Conservation (phyloP, 2,888 invertebrate species). For the Drosophila aldrichi region DNA sequence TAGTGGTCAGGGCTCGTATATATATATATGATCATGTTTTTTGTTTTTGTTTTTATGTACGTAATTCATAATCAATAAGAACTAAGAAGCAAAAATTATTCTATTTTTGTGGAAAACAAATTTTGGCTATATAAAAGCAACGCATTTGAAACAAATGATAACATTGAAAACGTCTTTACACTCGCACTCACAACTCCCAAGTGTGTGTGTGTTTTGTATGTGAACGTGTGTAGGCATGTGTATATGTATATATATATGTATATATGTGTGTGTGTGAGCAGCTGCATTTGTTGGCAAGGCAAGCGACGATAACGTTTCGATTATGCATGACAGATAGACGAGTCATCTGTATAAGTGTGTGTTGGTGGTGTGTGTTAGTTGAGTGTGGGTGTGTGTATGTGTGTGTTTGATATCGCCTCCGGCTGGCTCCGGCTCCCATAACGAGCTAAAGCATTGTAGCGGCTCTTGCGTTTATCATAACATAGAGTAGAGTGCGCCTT, state of each 20-base stretch:
- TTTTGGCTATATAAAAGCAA: constrained; percentile 77
- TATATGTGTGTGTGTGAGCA: constrained; percentile 52
- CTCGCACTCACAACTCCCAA: constrained; percentile 46
- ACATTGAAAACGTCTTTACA: constrained; percentile 49
- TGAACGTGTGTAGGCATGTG: constrained; percentile 37
- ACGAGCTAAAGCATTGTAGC: constrained; percentile 21
- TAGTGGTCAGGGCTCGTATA: too few relatives aligned
- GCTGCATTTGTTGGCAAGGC: constrained; percentile 76
- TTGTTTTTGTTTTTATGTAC: constrained; percentile 18
- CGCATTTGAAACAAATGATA: constrained; percentile 67
- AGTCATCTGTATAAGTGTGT: constrained; percentile 38
- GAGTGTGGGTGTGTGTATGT: constrained; percentile 18
- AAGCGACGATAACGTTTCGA: constrained; percentile 66
- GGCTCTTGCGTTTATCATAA: constrained; percentile 51
- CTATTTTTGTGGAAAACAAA: constrained; percentile 75
- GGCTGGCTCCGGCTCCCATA: constrained; percentile 25
- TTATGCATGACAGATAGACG: constrained; percentile 44
- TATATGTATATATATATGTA: constrained; percentile 20
- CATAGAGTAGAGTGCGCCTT: constrained; percentile 38
- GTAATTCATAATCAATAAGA: constrained; percentile 52
- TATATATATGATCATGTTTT: constrained; percentile 15
- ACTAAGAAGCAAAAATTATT: constrained; percentile 72
- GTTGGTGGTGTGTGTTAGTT: constrained; percentile 6
- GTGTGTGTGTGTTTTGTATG: constrained; percentile 24
- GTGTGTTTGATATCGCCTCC: constrained; percentile 43